Evolutionary conservation across 2,797 vertebrate species (phyloP), one percentile per base, ranked within the genome.

Genomic region (Chaunax sp.): DNA sequence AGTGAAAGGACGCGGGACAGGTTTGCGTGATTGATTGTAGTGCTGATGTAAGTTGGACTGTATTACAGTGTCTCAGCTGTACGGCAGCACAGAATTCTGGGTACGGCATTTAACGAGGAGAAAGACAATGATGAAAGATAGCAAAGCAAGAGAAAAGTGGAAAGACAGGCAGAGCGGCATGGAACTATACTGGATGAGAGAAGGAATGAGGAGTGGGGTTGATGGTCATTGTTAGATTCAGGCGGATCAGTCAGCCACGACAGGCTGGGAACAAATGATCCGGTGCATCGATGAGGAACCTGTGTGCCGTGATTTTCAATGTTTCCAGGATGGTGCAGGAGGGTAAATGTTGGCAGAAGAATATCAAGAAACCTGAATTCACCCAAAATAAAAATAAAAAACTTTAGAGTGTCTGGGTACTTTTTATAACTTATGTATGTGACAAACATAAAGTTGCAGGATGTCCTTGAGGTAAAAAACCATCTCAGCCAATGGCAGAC

Each of bases 11-110:
- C 23, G 57, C 81, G 72, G 65, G 74, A 75, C 58, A 40, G 68
- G 54, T 65, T n/a, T 28, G 57, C 6, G 23, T 90, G 91, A 93
- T 90, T 90, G 91, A 92, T 90, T 84, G 80, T 80, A 45, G 35
- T 19, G 56, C 76, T 81, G 87, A 92, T 91, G 82, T 82, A 80
- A 81, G 74, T 43, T 58, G 65, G 77, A 68, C 75, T 65, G 75
- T 79, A 80, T 87, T 86, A 84, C 75, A 86, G 26, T 25, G 19
- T 75, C 33, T 60, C 47, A 19, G 75, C 35, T 61, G 64, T 72
- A 67, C 64, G 30, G 75, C 82, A 58, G 68, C 77, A 65, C 44
- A 52, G 82, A 56, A 78, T 84, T 75, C 71, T 80, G 76, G 69
- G 58, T 68, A 71, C 23, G 46, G 57, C 64, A 62, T 81, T 80